Conservation (phyloP, 2,113 vertebrate genomes). For the Melanocharis versteri region DNA sequence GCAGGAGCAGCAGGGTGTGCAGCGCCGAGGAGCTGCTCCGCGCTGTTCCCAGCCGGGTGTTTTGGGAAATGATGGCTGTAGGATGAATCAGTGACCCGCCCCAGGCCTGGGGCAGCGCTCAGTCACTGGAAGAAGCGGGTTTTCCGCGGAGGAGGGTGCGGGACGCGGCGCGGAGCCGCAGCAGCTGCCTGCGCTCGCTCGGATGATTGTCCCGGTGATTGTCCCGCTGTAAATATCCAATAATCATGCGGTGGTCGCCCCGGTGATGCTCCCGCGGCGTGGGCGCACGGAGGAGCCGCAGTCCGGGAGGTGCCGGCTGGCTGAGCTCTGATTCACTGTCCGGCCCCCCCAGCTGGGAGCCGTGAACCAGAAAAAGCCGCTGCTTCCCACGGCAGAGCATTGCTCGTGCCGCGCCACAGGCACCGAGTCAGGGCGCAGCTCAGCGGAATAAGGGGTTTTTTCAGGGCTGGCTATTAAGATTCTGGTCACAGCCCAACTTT, state of each 20-base stretch:
- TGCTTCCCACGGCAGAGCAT: neutral
- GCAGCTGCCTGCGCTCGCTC: neutral
- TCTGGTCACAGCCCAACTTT: neutral
- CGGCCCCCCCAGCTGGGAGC: neutral
- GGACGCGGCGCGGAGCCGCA: neutral
- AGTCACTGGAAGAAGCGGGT: neutral
- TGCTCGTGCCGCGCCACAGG: rapidly evolving
- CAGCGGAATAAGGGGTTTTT: rapidly evolving
- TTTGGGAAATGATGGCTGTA: rapidly evolving
- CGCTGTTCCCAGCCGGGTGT: neutral
- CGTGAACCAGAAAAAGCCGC: neutral
- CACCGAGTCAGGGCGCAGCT: rapidly evolving
- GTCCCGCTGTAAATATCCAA: too few relatives aligned
- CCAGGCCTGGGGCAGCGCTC: rapidly evolving
- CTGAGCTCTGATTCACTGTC: constrained; percentile 19
- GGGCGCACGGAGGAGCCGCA: neutral
- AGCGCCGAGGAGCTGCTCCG: neutral
- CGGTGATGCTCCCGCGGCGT: neutral
- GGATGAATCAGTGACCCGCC: neutral
- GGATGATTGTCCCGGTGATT: neutral
- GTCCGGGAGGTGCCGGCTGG: neutral
- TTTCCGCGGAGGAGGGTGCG: neutral
- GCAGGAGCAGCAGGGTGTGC: neutral
- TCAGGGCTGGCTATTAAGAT: neutral
- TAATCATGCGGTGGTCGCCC: neutral